Conservation (phyloP, 2,888 invertebrate species). For the Orchesellides sinensis region DNA sequence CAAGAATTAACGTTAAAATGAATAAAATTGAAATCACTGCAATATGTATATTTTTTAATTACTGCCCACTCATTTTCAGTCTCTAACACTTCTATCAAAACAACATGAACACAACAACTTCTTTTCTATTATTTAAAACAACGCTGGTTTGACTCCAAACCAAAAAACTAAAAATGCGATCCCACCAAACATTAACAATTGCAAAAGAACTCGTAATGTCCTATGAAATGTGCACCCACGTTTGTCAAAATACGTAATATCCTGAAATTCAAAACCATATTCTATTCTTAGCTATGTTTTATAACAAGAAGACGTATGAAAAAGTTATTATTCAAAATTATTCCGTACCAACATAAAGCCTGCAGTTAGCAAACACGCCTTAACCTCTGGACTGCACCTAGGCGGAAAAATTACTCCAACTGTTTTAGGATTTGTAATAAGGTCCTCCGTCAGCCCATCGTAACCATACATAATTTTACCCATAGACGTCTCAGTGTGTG, state of each 20-base stretch:
- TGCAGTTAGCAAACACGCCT: conserved; percentile 51
- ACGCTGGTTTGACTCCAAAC: no score
- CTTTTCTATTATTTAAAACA: no score
- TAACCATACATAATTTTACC: conserved; percentile 61
- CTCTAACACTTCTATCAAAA: no score
- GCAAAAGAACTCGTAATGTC: not conserved
- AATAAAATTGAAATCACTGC: no score
- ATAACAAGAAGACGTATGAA: not conserved
- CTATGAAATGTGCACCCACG: conserved; percentile 38
- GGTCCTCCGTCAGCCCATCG: conserved; percentile 53
- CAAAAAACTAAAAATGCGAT: no score
- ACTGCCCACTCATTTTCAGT: no score
- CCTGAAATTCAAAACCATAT: conserved; percentile 32
- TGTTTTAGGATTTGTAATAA: conserved; percentile 41
- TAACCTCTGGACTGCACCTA: conserved; percentile 43
- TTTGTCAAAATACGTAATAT: conserved; percentile 39
- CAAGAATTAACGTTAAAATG: no score
- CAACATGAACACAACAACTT: no score
- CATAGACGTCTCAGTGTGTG: conserved; percentile 16
- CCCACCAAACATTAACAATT: not conserved
- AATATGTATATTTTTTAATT: no score
- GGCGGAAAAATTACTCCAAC: conserved; percentile 63
- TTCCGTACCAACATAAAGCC: conserved; percentile 64
- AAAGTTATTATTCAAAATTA: no score
- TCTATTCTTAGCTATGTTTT: not conserved